These are phyloP conservation scores for Rhinella marina DNA, from an alignment of 2,797 vertebrate genomes.

Conservation along the genomic window DNA sequence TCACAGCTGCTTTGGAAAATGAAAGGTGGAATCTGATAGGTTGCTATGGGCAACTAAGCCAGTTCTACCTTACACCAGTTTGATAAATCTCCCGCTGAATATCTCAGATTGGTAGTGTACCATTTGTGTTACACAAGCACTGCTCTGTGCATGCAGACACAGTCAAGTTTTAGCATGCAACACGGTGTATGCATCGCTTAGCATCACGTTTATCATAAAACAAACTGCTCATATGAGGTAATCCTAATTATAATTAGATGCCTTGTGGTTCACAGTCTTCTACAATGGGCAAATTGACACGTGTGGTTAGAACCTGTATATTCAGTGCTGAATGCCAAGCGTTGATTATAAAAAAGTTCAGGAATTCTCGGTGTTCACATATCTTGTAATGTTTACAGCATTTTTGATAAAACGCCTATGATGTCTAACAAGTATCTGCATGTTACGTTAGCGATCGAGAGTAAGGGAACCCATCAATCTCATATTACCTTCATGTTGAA, in stretches of 20 bases:
- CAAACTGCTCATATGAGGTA: slow-evolving; percentile 6
- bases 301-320: slow-evolving; percentile 2
- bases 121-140: not conserved
- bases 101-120: not conserved
- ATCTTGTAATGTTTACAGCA: slow-evolving; percentile 13
- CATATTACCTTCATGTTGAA: not conserved
- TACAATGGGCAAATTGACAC: slow-evolving; percentile 10
- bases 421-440: slow-evolving; percentile 14
- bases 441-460: not conserved
- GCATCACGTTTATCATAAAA: slow-evolving; percentile 15
- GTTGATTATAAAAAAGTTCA: not conserved
- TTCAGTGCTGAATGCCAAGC: not conserved
- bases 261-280: not conserved
- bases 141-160: not conserved
- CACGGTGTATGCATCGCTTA: not conserved
- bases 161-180: slow-evolving; percentile 27
- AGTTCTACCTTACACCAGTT: no score
- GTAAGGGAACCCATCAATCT: not conserved
- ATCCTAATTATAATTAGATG: not conserved
- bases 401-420: not conserved
- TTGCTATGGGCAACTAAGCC: no score
- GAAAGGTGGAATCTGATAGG: no score
- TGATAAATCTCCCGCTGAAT: no score
- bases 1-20: no score
- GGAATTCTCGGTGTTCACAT: slow-evolving; percentile 10